These are phyloP conservation scores for Bufotes viridis DNA, from an alignment of 2,797 vertebrate genomes.

Conservation along the genomic window DNA sequence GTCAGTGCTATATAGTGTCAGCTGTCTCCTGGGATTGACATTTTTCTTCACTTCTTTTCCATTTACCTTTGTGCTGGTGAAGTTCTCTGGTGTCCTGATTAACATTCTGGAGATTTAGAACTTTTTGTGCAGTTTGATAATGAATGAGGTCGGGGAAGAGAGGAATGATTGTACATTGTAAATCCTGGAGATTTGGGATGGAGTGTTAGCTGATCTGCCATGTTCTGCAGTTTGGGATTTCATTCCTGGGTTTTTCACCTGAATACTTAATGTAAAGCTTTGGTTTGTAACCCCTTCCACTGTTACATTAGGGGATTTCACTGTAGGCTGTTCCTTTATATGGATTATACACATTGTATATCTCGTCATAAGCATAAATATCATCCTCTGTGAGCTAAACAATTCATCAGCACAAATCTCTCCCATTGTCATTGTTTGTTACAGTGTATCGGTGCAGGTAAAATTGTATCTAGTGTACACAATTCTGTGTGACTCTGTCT, in stretches of 20 bases:
- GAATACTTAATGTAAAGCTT: not conserved
- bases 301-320: not conserved
- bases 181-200: not conserved
- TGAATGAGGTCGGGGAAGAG: not conserved
- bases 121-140: constrained; percentile 18
- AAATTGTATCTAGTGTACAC: constrained; percentile 11
- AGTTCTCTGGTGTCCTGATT: not conserved
- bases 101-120: not conserved
- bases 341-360: too few species aligned
- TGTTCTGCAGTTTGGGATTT: constrained; percentile 29
- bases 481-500: too few species aligned
- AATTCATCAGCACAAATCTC: too few species aligned
- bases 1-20: not conserved
- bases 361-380: too few species aligned
- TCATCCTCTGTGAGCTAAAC: too few species aligned
- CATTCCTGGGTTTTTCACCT: constrained; percentile 23
- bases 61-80: too few species aligned
- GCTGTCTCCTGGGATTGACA: not conserved
- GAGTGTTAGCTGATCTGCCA: constrained; percentile 16
- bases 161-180: not conserved
- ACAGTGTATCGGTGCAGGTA: too few species aligned
- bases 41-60: not conserved
- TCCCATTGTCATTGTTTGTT: too few species aligned
- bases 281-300: not conserved
- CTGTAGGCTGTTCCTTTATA: not conserved